Base-by-base conservation (phyloP, 1,140 invertebrate species). In the Chelonus insularis region DNA sequence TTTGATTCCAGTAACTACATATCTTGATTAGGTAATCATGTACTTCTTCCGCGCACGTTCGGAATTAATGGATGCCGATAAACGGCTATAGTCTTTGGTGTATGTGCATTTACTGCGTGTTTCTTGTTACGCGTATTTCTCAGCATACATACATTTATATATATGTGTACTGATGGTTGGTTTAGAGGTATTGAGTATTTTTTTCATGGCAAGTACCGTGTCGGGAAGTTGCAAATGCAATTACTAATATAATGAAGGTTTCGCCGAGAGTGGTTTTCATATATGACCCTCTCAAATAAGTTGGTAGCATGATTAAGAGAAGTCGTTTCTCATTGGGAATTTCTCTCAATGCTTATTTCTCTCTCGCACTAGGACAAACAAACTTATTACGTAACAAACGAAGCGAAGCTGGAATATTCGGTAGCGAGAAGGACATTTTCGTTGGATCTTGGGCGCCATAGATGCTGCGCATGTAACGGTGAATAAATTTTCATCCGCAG, bases 401-500 rank as follows among this genome's bases (percentile, higher is more conserved):
- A 48, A 41, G 47, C 16, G 32, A 47, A 11, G 43, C n/a, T 36
- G 23, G 41, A 57, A n/a, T n/a, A 29, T 29, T 29, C 25, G 25
- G 25, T 29, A 51, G 41, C 54, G 29, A 36, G 39, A 52, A 57
- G 58, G 63, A 60, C 63, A 64, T 64, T 60, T 64, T 51, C 25
- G 52, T 60, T 52, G n/a, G 20, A 47, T 37, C 18, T 12, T 43
- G 14, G 48, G 39, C 59, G 59, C 55, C 45, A 48, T 63, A 37
- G 34, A n/a, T 29, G 51, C 41, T n/a, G n/a, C 41, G 14, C 51
- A 9, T 37, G 2, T 58, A 58, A 58, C 63, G 59, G 63, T 65
- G 57, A 62, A 65, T 65, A 62, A 65, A 65, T 65, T 61, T 58
- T 65, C 63, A 61, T 65, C 48, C 43, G 55, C 54, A 61, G 55